These are phyloP conservation scores for Taenioides sp. DNA, from an alignment of 2,797 vertebrate genomes.

Conservation along the genomic window DNA sequence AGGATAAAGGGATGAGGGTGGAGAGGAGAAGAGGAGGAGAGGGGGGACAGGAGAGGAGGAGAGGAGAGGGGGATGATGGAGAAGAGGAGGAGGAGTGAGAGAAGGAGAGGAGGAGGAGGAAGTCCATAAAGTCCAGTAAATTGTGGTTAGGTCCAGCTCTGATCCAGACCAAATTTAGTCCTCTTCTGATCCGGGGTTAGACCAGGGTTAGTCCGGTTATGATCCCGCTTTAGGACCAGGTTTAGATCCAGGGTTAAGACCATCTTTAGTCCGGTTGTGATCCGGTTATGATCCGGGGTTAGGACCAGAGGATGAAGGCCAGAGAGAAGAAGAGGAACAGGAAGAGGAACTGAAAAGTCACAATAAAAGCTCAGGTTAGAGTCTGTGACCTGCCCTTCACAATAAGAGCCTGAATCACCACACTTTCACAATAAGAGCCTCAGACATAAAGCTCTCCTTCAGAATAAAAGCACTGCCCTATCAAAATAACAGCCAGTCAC, in stretches of 20 bases:
- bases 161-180: background rate
- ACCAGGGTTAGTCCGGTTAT: background rate
- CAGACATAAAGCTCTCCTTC: background rate
- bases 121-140: slow-evolving; percentile 7
- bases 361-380: background rate
- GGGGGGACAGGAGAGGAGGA: background rate
- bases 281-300: background rate
- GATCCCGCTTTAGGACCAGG: background rate
- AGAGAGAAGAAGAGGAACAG: slow-evolving; percentile 14
- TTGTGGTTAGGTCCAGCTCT: background rate
- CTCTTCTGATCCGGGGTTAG: background rate
- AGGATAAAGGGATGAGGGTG: background rate
- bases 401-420: background rate
- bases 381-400: background rate
- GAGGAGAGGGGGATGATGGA: background rate
- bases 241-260: background rate
- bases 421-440: background rate
- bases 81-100: no score
- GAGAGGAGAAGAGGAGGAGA: background rate
- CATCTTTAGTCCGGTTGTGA: background rate
- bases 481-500: background rate
- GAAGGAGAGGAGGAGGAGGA: background rate
- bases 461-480: background rate
- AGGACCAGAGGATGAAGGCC: slow-evolving; percentile 12
- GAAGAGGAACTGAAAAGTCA: slow-evolving; percentile 7